phyloP scores from a whole-genome alignment of 2,888 invertebrate genomes.

The Cabera pusaria region DNA sequence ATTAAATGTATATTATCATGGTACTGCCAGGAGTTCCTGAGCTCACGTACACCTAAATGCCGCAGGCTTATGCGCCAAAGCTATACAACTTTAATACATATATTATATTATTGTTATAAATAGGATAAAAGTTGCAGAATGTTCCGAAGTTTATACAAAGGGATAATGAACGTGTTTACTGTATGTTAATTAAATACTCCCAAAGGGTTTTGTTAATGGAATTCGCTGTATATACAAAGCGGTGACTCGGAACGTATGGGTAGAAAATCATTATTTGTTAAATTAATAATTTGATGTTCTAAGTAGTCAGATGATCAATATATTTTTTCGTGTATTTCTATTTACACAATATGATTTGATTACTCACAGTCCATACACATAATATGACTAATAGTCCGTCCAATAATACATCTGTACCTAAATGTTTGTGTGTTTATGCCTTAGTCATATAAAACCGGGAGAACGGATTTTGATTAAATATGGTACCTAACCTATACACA shows the following conservation, averaged over 20 bases:
- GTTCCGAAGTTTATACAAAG: constrained; percentile 47
- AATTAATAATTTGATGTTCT: no score
- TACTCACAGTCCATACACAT: no score
- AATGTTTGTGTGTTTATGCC: no score
- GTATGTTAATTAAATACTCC: constrained; percentile 71
- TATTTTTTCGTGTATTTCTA: no score
- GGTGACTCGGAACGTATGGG: constrained; percentile 28
- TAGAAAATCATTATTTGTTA: constrained; percentile 5
- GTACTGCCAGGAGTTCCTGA: constrained; percentile 2
- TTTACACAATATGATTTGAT: no score
- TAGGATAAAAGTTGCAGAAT: constrained; percentile 38
- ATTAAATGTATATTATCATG: background rate
- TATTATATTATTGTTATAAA: constrained; percentile 37
- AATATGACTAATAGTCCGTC: no score
- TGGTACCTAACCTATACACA: no score
- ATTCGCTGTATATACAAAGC: constrained; percentile 53
- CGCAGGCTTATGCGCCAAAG: constrained; percentile 9
- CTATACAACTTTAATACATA: constrained; percentile 17
- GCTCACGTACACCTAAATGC: no score
- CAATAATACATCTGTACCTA: no score
- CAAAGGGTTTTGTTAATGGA: constrained; percentile 61
- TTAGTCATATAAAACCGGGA: no score
- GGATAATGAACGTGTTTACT: constrained; percentile 66
- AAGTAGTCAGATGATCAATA: no score
- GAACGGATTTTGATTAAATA: no score